phyloP scores from a whole-genome alignment of 2,797 vertebrate genomes.

The Eurystomus glaucurus region DNA sequence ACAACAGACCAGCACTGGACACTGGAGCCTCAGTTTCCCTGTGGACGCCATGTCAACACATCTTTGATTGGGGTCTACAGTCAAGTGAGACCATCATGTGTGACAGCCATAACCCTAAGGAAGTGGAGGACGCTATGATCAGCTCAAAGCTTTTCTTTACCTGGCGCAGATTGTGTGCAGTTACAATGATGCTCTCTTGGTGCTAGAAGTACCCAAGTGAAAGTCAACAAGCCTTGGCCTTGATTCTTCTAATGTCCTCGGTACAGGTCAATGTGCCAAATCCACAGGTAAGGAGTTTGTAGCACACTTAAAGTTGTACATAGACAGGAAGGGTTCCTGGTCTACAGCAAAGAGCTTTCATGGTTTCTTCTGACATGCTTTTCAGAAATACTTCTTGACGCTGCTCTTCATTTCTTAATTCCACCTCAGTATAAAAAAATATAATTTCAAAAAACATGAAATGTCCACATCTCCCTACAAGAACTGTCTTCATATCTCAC shows the following conservation, averaged over 20 bases:
- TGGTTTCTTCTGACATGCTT: not conserved
- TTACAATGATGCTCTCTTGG: not conserved
- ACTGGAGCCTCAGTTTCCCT: not conserved
- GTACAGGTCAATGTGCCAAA: not conserved
- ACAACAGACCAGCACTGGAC: not conserved
- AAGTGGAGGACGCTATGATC: not conserved
- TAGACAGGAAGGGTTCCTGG: not conserved
- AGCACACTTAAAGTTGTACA: not conserved
- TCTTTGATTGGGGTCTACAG: not conserved
- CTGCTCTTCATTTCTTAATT: not conserved
- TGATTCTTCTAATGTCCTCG: not conserved
- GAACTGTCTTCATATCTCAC: not conserved
- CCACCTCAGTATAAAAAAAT: not conserved
- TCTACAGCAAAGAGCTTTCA: not conserved
- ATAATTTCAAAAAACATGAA: not conserved
- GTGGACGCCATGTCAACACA: rapidly evolving
- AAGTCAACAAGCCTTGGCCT: not conserved
- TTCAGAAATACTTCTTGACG: not conserved
- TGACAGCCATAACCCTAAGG: not conserved
- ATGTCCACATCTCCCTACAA: not conserved
- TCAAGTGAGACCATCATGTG: rapidly evolving
- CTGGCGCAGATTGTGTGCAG: not conserved
- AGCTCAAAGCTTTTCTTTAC: not conserved
- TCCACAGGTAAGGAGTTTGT: not conserved
- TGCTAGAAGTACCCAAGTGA: not conserved